phyloP scores from a whole-genome alignment of 2,797 vertebrate genomes.

The Todus mexicanus region DNA sequence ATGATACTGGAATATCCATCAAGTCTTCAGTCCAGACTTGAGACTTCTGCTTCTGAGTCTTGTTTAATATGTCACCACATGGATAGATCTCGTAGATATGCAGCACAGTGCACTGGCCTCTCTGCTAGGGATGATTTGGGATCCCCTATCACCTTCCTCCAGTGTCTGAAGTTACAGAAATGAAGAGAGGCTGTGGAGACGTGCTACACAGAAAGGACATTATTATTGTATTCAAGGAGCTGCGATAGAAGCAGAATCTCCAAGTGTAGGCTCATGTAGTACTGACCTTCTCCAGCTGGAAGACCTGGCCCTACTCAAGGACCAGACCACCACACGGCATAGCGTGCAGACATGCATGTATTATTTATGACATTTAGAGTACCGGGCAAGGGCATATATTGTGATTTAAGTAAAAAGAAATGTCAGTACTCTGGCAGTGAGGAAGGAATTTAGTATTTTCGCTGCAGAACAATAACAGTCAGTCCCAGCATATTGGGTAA shows the following conservation, averaged over 20 bases:
- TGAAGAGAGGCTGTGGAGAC: background rate
- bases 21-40: background rate
- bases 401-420: background rate
- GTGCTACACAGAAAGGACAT: background rate
- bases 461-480: background rate
- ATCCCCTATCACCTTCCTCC: background rate
- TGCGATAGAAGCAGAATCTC: background rate
- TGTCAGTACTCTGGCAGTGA: background rate
- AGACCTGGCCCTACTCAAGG: background rate
- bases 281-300: background rate
- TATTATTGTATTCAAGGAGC: background rate
- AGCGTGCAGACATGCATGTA: background rate
- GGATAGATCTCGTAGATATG: fast-evolving
- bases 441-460: background rate
- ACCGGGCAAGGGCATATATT: background rate
- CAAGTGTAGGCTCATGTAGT: background rate
- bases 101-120: background rate
- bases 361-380: background rate
- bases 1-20: background rate
- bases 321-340: background rate
- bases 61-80: background rate
- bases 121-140: background rate
- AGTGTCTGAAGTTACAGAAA: background rate
- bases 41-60: background rate
- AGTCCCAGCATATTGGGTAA: background rate